Conservation (phyloP, 1,140 invertebrate species). For the Drosophila insularis region DNA sequence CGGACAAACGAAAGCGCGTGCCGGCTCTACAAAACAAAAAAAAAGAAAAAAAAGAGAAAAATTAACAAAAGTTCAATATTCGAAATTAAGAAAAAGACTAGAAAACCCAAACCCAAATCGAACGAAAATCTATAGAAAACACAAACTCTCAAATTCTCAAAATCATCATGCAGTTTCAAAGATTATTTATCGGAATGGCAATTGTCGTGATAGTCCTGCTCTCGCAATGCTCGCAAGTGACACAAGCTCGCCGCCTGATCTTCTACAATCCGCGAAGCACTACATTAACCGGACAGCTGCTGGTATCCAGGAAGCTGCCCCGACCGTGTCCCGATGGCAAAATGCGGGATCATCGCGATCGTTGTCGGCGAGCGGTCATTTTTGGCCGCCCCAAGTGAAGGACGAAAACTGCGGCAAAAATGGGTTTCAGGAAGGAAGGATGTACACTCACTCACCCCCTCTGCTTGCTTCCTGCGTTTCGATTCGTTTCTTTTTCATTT, state of each 20-base stretch:
- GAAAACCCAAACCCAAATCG: background rate
- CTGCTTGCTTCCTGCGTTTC: background rate
- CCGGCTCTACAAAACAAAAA: background rate
- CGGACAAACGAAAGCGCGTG: constrained; percentile 22
- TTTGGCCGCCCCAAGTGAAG: constrained; percentile 63
- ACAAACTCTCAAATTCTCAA: no score
- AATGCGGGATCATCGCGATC: constrained; percentile 75
- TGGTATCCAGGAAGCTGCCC: constrained; percentile 50
- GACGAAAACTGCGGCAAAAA: no score
- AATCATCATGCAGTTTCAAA: constrained; percentile 46
- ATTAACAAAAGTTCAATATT: no score
- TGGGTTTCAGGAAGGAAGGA: no score
- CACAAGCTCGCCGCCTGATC: constrained; percentile 52
- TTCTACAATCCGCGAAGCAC: constrained; percentile 58
- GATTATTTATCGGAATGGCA: constrained; percentile 33
- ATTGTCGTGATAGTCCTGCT: constrained; percentile 41
- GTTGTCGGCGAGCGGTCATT: constrained; percentile 67
- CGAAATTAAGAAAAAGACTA: background rate
- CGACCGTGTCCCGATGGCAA: constrained; percentile 66
- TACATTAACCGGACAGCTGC: constrained; percentile 57
- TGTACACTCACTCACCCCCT: no score
- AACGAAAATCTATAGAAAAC: background rate
- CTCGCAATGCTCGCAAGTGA: constrained; percentile 23
- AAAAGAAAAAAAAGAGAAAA: background rate
- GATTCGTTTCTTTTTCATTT: background rate